phyloP scores from a whole-genome alignment of 2,113 vertebrate genomes.

The Megalops atlanticus region DNA sequence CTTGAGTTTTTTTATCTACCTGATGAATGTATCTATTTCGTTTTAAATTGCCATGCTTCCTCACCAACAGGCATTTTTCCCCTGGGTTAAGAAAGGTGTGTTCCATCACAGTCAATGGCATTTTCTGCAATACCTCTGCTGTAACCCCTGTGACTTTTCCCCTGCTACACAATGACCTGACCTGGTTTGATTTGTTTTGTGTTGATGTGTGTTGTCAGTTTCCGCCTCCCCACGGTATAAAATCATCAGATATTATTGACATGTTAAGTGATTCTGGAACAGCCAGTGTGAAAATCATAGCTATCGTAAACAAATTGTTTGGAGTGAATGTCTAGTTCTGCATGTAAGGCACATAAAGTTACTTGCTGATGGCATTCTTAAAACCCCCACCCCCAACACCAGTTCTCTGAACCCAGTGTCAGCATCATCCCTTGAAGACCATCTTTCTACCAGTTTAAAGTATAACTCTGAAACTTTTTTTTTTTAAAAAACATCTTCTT shows the following conservation, averaged over 20 bases:
- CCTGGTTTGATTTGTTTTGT: neutral
- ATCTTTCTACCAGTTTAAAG: too few species aligned
- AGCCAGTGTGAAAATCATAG: neutral
- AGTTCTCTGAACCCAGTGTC: too few species aligned
- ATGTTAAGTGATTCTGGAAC: neutral
- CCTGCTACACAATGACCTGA: neutral
- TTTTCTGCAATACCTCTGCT: neutral
- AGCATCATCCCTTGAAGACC: too few species aligned
- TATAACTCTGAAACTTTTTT: too few species aligned
- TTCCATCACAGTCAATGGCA: neutral
- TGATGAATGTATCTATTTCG: neutral
- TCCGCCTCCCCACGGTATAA: too few species aligned
- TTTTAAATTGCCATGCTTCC: neutral
- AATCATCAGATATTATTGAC: neutral
- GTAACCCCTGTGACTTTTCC: neutral
- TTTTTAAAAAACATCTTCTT: neutral
- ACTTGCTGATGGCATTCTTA: too few species aligned
- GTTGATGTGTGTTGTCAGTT: neutral
- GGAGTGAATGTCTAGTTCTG: too few species aligned
- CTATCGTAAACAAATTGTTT: neutral
- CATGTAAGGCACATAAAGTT: too few species aligned
- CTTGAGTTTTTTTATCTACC: neutral
- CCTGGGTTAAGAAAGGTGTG: neutral
- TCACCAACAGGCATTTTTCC: too few species aligned
- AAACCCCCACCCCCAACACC: too few species aligned